Evolutionary conservation across 1,140 invertebrate genomes (phyloP), one percentile per base, ranked within the genome.

Genomic region (Drosophila equinoxialis): DNA sequence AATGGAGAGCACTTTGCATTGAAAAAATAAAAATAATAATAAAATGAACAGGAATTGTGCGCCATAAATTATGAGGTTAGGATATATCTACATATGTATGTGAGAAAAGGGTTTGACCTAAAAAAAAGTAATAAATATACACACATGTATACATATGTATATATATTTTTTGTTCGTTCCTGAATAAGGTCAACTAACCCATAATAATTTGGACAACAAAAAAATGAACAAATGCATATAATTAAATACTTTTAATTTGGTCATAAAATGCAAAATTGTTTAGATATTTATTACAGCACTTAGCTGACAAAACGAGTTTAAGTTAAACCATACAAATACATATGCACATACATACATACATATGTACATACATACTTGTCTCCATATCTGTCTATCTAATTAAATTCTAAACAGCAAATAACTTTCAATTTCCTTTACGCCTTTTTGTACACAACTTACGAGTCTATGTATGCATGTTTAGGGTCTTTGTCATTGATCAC

Each of bases 1-100:
- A 86, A 86, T 86, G 83, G 82, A 86, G 83, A 86, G 83, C 82
- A 86, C 83, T 86, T 86, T 86, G 82, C 82, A 86, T 86, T 86
- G 71, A 79, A 81, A 59, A 70, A 60, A 48, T 55, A 39, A 54
- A 54, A 66, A 65, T 35, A 59, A 35, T 51, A 60, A 45, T 48
- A n/a, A 30, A 54, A 6, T 26, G 35, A 35, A 11, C 76, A 76
- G 71, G 71, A 69, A 75, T 75, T 59, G 48, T 35, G 70, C 33
- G 66, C 71, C 71, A 65, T 77, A 71, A 71, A 81, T 77, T 77
- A 77, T 63, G n/a, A n/a, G 33, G 26, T 33, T 59, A 59, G 33
- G 51, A 55, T 55, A 26, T 35, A 23, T 4, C 14, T 23, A 23
- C 20, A 54, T 17, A 10, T 37, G 35, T 37, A 59, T 59, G 14